Conservation (phyloP, 2,888 invertebrate species). For the Agelastica alni region DNA sequence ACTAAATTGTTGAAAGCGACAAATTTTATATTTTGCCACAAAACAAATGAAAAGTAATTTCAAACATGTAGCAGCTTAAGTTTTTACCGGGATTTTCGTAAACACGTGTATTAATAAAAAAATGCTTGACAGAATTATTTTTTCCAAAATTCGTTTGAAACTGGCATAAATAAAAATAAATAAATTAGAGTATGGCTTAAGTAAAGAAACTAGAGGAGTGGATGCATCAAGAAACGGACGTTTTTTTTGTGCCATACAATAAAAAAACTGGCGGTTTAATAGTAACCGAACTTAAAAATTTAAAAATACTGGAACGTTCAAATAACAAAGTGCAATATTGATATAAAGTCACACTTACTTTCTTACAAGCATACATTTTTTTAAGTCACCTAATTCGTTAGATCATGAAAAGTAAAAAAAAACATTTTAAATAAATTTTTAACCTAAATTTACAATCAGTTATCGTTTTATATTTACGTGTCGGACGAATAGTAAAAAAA, state of each 20-base stretch:
- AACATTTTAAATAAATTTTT: constrained; percentile 25
- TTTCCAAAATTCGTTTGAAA: background rate
- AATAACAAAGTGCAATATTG: constrained; percentile 28
- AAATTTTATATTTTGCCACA: too few relatives aligned
- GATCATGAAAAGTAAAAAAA: constrained; percentile 7
- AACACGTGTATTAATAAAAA: too few relatives aligned
- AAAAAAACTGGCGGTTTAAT: constrained; percentile 1
- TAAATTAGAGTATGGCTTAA: constrained; percentile 25
- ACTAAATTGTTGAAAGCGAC: too few relatives aligned
- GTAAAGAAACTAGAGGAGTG: constrained; percentile 18
- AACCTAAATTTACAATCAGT: constrained; percentile 30
- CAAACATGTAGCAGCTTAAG: too few relatives aligned
- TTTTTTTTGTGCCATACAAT: constrained; percentile 24
- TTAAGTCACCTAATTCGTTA: constrained; percentile 13
- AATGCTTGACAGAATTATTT: background rate
- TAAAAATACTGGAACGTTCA: constrained; percentile 19
- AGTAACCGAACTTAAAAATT: constrained; percentile 11
- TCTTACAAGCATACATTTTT: constrained; percentile 24
- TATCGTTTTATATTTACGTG: constrained; percentile 18
- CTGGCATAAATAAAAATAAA: constrained; percentile 9
- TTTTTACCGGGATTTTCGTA: too few relatives aligned
- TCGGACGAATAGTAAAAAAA: constrained; percentile 15
- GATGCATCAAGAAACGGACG: background rate
- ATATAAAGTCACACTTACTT: constrained; percentile 31
- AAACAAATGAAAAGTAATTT: too few relatives aligned